Evolutionary conservation across 2,797 vertebrate species (phyloP), one percentile per base, ranked within the genome.

Genomic region (Channallabes apus): DNA sequence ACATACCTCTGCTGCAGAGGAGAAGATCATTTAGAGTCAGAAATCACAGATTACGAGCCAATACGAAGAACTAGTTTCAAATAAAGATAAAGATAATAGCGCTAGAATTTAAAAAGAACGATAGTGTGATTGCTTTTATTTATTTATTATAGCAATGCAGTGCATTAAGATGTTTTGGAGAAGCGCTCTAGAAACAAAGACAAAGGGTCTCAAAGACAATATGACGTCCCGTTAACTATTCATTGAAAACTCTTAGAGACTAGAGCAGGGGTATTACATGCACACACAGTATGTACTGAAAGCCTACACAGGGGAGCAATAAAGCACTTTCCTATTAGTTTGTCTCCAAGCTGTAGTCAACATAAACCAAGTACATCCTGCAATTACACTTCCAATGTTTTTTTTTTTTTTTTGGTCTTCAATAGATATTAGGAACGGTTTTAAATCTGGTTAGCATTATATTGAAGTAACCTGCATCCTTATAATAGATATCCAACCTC

Each of bases 401-500:
- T 67, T 32, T 9, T 15, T 38, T 82, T 58, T 41, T 76, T 59
- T 77, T n/a, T 22, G 81, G 41, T 65, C 46, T 75, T 32, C 29
- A 87, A 82, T 84, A 32, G 62, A 59, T 29, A 46, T 77, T 38
- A 3, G 72, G 69, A 56, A 80, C 24, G 1, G 56, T 75, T 62
- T 35, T 38, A 85, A 85, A 85, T 86, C 83, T 81, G 81, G 32
- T 77, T 82, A 46, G 54, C 35, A 65, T 58, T 24, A 27, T 72
- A 75, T 80, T 87, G 54, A 61, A 59, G 51, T 59, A 77, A 71
- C 56, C 69, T 64, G 82, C 56, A 82, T 82, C 82, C 76, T 27
- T 12, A 82, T 86, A 86, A 87, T 46, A 84, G 56, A 83, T 27
- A 18, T 62, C 32, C n/a, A 65, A 85, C 67, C 69, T 35, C 68